phyloP scores from a whole-genome alignment of 2,113 vertebrate species.

The Paramisgurnus dabryanus region DNA sequence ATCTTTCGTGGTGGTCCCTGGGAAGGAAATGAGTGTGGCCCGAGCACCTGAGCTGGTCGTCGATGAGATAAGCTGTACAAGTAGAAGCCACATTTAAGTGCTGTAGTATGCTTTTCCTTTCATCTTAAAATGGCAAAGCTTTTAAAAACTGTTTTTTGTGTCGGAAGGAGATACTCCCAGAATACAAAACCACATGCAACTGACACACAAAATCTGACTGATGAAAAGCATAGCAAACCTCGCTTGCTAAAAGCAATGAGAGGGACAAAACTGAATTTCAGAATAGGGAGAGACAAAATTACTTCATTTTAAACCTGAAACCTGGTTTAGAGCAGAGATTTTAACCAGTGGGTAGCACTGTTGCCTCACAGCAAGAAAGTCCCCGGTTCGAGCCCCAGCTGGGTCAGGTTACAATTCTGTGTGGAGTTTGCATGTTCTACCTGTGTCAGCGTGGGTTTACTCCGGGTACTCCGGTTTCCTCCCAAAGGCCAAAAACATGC shows the following conservation, averaged over 20 bases:
- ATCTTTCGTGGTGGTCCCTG: conserved; percentile 30
- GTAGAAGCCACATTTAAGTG: conserved; percentile 31
- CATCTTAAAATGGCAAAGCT: conserved; percentile 34
- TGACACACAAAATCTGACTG: conserved; percentile 34
- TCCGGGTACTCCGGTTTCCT: no score
- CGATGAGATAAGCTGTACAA: conserved; percentile 43
- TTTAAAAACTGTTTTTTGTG: conserved; percentile 44
- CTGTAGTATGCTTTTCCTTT: conserved; percentile 38
- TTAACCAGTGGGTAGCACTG: not conserved
- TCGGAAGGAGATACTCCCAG: not conserved
- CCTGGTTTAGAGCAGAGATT: not conserved
- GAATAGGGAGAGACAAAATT: conserved; percentile 36
- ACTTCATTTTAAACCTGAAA: not conserved
- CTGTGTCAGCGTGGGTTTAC: no score
- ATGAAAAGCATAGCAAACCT: conserved; percentile 34
- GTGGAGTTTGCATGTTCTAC: no score
- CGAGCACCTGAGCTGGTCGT: conserved; percentile 25
- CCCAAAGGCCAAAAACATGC: no score
- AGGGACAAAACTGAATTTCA: conserved; percentile 28
- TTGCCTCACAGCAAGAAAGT: no score
- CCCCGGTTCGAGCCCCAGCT: no score
- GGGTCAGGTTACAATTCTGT: no score
- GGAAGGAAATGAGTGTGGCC: conserved; percentile 17
- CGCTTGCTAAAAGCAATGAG: conserved; percentile 25
- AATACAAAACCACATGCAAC: conserved; percentile 16